These are phyloP conservation scores for Prunella strophiata DNA, from an alignment of 2,797 vertebrate species.

Conservation along the genomic window DNA sequence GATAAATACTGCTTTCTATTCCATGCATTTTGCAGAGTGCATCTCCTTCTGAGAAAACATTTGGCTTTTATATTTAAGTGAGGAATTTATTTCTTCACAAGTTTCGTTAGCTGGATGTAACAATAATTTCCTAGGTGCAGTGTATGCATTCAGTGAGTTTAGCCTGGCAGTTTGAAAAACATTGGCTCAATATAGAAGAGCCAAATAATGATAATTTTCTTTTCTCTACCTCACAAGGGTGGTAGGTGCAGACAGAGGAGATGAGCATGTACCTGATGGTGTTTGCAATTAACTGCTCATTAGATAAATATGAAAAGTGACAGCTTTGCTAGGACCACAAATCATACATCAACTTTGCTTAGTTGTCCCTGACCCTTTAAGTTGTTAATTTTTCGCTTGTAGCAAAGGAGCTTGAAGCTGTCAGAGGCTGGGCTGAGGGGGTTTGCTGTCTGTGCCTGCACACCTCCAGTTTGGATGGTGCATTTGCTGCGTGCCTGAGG, in stretches of 20 bases:
- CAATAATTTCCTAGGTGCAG: neutral
- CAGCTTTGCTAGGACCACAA: neutral
- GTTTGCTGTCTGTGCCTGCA: neutral
- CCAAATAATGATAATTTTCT: neutral
- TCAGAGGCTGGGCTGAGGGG: neutral
- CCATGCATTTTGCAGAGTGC: neutral
- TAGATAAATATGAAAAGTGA: neutral
- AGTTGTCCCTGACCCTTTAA: neutral
- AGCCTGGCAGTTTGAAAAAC: neutral
- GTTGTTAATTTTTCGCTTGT: neutral
- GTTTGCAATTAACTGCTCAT: neutral
- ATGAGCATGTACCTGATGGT: neutral
- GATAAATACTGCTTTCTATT: neutral
- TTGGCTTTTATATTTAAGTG: neutral
- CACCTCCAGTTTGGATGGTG: conserved; percentile 75
- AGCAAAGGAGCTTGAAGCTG: neutral
- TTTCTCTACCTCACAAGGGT: neutral
- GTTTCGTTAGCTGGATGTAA: neutral
- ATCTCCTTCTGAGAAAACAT: neutral
- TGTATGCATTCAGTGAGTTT: neutral
- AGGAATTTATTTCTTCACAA: neutral
- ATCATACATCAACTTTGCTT: neutral
- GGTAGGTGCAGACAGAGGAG: neutral
- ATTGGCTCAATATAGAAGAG: neutral
- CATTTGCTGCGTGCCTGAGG: conserved; percentile 84